Percentiles rank a stretch among this genome's conserved stretches.
These are phyloP conservation scores for Prunella himalayana DNA, from an alignment of 2,113 vertebrate species.

Conservation along the genomic window DNA sequence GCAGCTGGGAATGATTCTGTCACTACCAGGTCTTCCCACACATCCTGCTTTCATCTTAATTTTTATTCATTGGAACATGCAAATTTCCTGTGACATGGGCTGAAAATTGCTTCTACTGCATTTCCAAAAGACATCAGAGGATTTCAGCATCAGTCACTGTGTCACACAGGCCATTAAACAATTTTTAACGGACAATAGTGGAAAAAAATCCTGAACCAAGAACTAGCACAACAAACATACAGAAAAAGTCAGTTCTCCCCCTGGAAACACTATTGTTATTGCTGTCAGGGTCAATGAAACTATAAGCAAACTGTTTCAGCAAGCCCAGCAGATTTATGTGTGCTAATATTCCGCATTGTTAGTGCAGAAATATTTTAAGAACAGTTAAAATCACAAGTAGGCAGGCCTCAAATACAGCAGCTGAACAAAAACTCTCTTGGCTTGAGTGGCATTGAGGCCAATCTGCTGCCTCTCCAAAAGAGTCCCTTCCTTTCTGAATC, in stretches of 20 bases:
- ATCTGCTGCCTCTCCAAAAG: background rate
- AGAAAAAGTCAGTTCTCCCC: background rate
- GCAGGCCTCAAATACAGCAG: background rate
- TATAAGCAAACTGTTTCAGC: background rate
- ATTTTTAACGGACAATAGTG: background rate
- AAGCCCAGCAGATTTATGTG: background rate
- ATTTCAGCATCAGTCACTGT: background rate
- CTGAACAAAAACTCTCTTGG: background rate
- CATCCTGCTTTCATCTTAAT: constrained; percentile 4
- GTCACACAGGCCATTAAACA: background rate
- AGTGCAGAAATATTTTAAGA: background rate
- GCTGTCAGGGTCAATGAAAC: background rate
- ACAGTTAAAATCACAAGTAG: background rate
- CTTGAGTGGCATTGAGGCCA: background rate
- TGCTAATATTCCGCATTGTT: background rate
- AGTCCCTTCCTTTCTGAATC: background rate
- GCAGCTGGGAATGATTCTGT: background rate
- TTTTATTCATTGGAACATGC: constrained; percentile 31
- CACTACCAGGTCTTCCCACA: constrained; percentile 38
- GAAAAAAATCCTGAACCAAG: background rate
- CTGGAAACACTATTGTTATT: background rate
- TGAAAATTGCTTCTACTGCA: background rate
- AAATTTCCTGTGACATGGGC: background rate
- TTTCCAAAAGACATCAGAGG: background rate
- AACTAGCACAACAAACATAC: background rate